A percentile compares a stretch with the other conserved stretches of the same genome.
Evolutionary conservation across 2,113 vertebrate genomes (phyloP).

Genomic region (Typhlomys cinereus): DNA sequence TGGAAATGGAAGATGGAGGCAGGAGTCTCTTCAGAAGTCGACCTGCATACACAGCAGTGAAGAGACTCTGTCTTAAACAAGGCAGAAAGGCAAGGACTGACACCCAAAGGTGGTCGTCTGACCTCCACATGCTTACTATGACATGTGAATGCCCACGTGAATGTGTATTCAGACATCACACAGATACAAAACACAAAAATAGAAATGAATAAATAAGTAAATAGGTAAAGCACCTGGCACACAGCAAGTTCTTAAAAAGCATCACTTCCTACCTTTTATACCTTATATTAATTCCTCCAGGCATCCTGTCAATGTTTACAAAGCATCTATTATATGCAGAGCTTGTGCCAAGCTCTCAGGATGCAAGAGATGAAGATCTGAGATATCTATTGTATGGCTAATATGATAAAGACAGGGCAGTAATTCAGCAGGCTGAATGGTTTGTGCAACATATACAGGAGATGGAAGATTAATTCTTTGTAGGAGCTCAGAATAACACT

Average conservation of each 20-base stretch:
- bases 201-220: background rate
- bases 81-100: too few relatives aligned
- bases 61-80: too few relatives aligned
- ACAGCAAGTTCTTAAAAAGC: background rate
- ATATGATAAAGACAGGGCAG: background rate
- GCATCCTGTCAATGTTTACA: background rate
- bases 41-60: too few relatives aligned
- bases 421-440: background rate
- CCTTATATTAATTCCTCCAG: background rate
- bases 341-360: background rate
- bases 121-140: too few relatives aligned
- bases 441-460: background rate
- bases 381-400: background rate
- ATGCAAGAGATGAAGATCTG: background rate
- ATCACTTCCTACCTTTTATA: background rate
- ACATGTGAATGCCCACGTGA: too few relatives aligned
- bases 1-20: too few relatives aligned
- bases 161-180: too few relatives aligned
- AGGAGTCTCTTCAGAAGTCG: too few relatives aligned
- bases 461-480: constrained; percentile 11
- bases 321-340: background rate
- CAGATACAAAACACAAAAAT: background rate
- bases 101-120: too few relatives aligned
- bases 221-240: background rate
- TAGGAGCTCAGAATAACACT: constrained; percentile 20